phyloP scores from a whole-genome alignment of 1,140 invertebrate species.

The Piezodorus guildinii region DNA sequence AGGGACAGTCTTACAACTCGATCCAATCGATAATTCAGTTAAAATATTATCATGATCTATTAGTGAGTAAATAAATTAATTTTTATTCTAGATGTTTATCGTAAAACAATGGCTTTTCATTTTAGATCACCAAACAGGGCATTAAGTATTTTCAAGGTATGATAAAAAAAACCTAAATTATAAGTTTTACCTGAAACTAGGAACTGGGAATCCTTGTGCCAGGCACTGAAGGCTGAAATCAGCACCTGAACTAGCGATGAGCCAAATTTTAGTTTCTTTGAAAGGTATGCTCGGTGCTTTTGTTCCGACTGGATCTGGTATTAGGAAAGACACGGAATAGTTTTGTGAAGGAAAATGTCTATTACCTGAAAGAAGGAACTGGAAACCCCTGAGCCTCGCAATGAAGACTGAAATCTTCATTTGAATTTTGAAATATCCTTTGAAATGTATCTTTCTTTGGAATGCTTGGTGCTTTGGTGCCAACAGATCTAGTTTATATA shows the following conservation, averaged over 20 bases:
- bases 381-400: constrained; percentile 28
- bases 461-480: constrained; percentile 41
- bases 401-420: constrained; percentile 19
- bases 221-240: constrained; percentile 50
- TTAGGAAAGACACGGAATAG: background rate
- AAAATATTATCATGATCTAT: too few relatives aligned
- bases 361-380: constrained; percentile 24
- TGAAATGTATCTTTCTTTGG: constrained; percentile 37
- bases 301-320: constrained; percentile 52
- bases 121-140: too few relatives aligned
- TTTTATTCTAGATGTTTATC: too few relatives aligned
- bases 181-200: constrained; percentile 38
- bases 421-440: constrained; percentile 35
- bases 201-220: constrained; percentile 43
- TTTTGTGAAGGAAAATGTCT: background rate
- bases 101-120: too few relatives aligned
- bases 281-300: constrained; percentile 42
- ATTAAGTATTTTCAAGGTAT: too few relatives aligned
- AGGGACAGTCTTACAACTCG: too few relatives aligned
- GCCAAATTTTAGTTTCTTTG: constrained; percentile 25
- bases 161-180: too few relatives aligned
- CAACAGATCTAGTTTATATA: constrained; percentile 37
- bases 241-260: background rate
- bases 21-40: too few relatives aligned
- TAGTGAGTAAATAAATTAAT: too few relatives aligned